Base-by-base conservation (phyloP, 2,888 invertebrate genomes). In the Nyleta sp. region DNA sequence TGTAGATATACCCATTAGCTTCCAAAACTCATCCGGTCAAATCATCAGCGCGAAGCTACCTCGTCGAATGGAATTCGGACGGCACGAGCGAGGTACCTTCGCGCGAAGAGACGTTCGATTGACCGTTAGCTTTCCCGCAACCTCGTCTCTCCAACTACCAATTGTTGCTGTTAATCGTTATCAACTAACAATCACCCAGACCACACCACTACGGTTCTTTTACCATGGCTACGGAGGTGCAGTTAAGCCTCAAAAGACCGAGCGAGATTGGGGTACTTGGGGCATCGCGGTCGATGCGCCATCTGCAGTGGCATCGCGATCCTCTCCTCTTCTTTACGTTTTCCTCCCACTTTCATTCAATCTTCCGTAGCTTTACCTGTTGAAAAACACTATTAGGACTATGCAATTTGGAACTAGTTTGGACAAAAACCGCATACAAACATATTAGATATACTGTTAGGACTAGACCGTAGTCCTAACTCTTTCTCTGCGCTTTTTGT, bases 181-280 rank as follows among this genome's bases (percentile, higher is more conserved):
- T 3, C 6, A 71, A 31, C 53, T 67, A 53, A 60, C 65, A 67
- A 52, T 72, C 71, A 67, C 72, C 72, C 67, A 53, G 52, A 68
- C 67, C 70, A 77, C 67, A 65, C 53, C 72, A 72, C 77, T 77
- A 77, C 77, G 18, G 17, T 60, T 60, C 42, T 35, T 8, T 77
- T 55, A 77, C 72, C 72, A 72, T 53, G 59, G 59, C 65, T 77
- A 72, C 60, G 33, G 15, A 62, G 42, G 24, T 57, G 18, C 17
- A 62, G 52, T 60, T 46, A 72, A 62, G 11, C 24, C 40, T 50
- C 17, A 53, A 62, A 62, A 50, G 18, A 59, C 22, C n/a, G 28
- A 33, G 22, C 7, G 31, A 46, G 22, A n/a, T 44, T 18, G 18
- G 13, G n/a, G 15, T n/a, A n/a, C n/a, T n/a, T n/a, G n/a, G n/a